Base-by-base conservation (phyloP, 1,140 invertebrate genomes). In the Brevipalpus yothersi region DNA sequence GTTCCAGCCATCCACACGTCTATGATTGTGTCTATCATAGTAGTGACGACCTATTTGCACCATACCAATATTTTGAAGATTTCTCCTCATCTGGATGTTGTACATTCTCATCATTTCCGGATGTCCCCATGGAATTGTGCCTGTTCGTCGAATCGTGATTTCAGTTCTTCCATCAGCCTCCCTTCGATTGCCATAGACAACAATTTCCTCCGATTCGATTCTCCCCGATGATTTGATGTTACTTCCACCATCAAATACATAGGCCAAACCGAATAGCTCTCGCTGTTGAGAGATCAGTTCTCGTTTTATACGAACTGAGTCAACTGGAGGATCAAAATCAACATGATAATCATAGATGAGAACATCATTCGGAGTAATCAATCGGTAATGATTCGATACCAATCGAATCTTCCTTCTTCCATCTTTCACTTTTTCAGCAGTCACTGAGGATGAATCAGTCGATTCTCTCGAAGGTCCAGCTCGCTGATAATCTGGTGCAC, bases 321-420 rank as follows among this genome's bases (percentile, higher is more conserved):
- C 84, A 64, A 86, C 79, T 10, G 80, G 75, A 0, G 86, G 86
- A 0, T 69, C 66, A 65, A 87, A 83, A 65, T 83, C 80, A 0
- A 92, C 86, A 61, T 79, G 75, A 68, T 93, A 91, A 63, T 90
- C 83, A 60, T 79, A 81, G 0, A 92, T 70, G 41, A 77, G 72
- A 83, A 84, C 89, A 51, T 82, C 73, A 0, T 82, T 78, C 1
- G 70, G 72, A 0, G 77, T 76, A 3, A 79, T 58, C 1, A 91
- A 63, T 13, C 75, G 73, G 62, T 86, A 89, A 62, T 83, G 88
- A 68, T 92, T 92, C 0, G 83, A 71, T 1, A 73, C 60, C 0
- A 90, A 61, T 2, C 65, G 65, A 1, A 86, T 63, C 0, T 62
- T 63, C 0, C 39, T 63, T 0, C 83, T 83, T 19, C 62, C 61